Percentiles rank a stretch among this genome's conserved stretches.
These are phyloP conservation scores for Perizoma flavofasciatum DNA, from an alignment of 2,888 invertebrate genomes.

Conservation along the genomic window DNA sequence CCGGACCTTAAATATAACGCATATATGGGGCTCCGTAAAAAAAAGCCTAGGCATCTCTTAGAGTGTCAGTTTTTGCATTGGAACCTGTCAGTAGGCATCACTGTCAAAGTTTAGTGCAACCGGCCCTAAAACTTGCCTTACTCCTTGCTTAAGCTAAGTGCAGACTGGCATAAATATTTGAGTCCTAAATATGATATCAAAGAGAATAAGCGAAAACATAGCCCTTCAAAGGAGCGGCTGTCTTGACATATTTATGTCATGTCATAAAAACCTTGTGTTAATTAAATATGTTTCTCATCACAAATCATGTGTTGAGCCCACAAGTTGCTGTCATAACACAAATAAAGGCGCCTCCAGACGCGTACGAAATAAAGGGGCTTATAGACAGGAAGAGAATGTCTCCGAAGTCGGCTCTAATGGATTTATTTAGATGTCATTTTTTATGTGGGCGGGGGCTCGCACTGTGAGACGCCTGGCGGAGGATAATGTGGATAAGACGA, in stretches of 20 bases:
- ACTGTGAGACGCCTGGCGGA: constrained; percentile 65
- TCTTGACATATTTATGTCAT: constrained; percentile 23
- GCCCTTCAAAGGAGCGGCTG: constrained; percentile 7
- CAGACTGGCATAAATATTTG: too few relatives aligned
- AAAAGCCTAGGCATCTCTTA: too few relatives aligned
- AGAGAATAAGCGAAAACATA: constrained; percentile 12
- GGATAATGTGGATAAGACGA: constrained; percentile 59
- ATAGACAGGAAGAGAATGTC: constrained; percentile 72
- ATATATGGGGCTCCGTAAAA: too few relatives aligned
- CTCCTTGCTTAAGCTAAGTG: too few relatives aligned
- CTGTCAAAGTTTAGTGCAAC: too few relatives aligned
- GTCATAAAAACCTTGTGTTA: constrained; percentile 44
- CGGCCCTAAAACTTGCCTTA: too few relatives aligned
- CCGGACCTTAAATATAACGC: too few relatives aligned
- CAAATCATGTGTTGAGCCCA: constrained; percentile 65
- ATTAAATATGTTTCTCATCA: constrained; percentile 73
- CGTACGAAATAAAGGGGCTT: constrained; percentile 72
- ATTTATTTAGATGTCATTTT: constrained; percentile 85
- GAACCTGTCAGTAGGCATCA: too few relatives aligned
- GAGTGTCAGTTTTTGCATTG: too few relatives aligned
- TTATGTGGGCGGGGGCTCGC: constrained; percentile 82
- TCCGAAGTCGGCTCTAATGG: constrained; percentile 67
- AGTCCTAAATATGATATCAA: constrained; percentile 4
- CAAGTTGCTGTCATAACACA: constrained; percentile 72
- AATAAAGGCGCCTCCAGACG: constrained; percentile 74